Conservation (phyloP, 2,797 vertebrate species). For the Myotis planiceps region DNA sequence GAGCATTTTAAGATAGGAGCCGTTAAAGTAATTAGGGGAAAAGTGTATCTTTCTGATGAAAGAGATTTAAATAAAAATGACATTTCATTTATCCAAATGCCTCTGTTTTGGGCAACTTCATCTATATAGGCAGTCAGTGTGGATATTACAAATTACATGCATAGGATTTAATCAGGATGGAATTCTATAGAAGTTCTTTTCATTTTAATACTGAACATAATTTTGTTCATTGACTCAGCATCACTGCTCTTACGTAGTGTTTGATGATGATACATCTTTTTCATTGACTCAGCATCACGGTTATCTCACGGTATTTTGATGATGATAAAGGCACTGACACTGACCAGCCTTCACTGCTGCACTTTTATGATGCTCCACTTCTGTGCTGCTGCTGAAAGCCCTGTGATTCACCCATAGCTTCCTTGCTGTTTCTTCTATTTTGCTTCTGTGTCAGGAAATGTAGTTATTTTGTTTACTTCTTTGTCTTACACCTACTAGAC, state of each 20-base stretch:
- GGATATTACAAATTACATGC: background rate
- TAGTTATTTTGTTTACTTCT: background rate
- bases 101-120: background rate
- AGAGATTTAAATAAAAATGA: constrained; percentile 14
- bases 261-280: background rate
- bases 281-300: background rate
- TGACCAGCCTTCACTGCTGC: background rate
- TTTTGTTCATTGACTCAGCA: background rate
- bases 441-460: background rate
- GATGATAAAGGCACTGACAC: background rate
- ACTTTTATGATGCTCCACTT: background rate
- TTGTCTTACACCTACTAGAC: background rate
- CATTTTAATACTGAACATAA: background rate
- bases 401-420: background rate
- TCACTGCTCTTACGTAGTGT: background rate
- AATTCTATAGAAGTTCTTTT: background rate
- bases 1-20: background rate
- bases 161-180: background rate
- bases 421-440: background rate
- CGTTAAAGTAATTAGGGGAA: background rate
- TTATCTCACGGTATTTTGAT: background rate
- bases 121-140: background rate
- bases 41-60: background rate
- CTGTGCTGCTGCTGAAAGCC: background rate
- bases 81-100: background rate